Evolutionary conservation across 2,797 vertebrate genomes (phyloP).

Genomic region (Myiothlypis chrysogaster): DNA sequence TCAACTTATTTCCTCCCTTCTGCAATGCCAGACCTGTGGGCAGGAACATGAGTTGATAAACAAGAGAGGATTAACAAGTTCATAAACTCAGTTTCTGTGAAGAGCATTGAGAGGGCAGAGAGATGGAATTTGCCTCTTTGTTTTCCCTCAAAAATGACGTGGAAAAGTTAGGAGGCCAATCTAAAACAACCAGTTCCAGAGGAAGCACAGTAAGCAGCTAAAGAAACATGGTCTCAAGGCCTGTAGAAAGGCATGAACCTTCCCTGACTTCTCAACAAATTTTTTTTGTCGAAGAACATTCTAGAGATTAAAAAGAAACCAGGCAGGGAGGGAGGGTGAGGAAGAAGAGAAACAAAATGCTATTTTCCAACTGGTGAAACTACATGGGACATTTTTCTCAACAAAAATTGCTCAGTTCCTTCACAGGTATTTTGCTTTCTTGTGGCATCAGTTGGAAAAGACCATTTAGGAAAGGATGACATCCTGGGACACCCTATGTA

Average conservation of each 20-base stretch:
- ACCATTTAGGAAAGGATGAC: neutral
- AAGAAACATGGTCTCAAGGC: neutral
- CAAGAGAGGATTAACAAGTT: neutral
- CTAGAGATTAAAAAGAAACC: neutral
- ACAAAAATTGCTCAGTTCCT: neutral
- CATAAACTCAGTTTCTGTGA: neutral
- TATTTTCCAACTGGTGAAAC: neutral
- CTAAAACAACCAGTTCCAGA: neutral
- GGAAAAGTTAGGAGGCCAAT: neutral
- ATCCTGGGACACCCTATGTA: neutral
- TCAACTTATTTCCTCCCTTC: neutral
- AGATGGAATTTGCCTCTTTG: neutral
- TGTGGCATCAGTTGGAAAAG: neutral
- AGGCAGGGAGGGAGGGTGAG: accelerated
- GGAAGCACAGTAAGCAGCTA: neutral
- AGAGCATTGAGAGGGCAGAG: neutral
- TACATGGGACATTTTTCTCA: neutral
- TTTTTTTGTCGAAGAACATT: neutral
- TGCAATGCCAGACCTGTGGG: neutral
- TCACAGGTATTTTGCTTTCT: neutral
- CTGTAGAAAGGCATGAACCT: neutral
- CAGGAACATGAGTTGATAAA: neutral
- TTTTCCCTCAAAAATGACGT: neutral
- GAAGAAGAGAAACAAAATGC: neutral
- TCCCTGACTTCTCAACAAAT: neutral